Evolutionary conservation across 2,888 invertebrate species (phyloP).

Genomic region (Odontocolon sp.): DNA sequence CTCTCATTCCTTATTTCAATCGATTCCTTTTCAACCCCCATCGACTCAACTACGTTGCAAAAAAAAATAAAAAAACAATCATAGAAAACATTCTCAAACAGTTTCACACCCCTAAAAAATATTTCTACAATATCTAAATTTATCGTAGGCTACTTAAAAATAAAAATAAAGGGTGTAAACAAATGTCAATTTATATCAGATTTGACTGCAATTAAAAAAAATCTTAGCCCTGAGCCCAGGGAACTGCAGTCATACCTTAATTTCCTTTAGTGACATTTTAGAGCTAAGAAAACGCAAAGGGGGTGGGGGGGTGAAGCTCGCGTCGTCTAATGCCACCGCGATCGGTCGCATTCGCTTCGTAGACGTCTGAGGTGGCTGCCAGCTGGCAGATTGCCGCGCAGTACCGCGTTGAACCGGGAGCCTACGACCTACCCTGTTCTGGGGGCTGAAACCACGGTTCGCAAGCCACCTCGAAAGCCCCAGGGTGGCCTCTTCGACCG

Average conservation of each 20-base stretch:
- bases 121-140: too few relatives aligned
- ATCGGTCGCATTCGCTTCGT: constrained; percentile 60
- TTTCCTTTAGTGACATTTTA: neutral
- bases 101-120: too few relatives aligned
- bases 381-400: constrained; percentile 78
- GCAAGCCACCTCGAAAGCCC: constrained; percentile 55
- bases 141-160: too few relatives aligned
- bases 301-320: constrained; percentile 36
- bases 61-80: too few relatives aligned
- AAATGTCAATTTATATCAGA: too few relatives aligned
- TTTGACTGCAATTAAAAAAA: neutral
- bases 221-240: neutral
- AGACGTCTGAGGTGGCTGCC: constrained; percentile 71
- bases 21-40: neutral
- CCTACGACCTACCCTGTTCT: constrained; percentile 32
- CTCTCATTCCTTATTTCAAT: constrained; percentile 38
- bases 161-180: too few relatives aligned
- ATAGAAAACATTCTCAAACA: too few relatives aligned
- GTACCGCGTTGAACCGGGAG: constrained; percentile 38
- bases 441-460: constrained; percentile 42
- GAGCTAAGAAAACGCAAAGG: constrained; percentile 38
- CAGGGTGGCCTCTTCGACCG: constrained; percentile 70
- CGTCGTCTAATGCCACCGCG: constrained; percentile 41
- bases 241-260: neutral
- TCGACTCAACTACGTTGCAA: neutral